Base-by-base conservation (phyloP, 2,888 invertebrate genomes). In the Nesidiocoris tenuis region DNA sequence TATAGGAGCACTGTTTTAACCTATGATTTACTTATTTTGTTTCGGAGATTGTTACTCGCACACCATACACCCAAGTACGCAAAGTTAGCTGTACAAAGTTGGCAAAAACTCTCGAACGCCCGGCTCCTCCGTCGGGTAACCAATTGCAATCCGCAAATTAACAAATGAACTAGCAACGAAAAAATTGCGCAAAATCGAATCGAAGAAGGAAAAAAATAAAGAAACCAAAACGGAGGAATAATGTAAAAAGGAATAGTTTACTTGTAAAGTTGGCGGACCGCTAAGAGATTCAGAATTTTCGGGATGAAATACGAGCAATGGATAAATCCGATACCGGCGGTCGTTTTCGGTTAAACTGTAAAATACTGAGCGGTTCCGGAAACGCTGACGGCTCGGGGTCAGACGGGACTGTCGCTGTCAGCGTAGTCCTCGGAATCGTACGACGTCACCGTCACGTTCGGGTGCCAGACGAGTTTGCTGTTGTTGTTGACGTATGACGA, bases 401-500 rank as follows among this genome's bases (percentile, higher is more conserved):
- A 78, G 25, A 79, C 75, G 17, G 79, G 77, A 63, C 79, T 78
- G 39, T 79, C 79, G 18, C 77, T 78, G 67, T 79, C 79, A 0
- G 77, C 77, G 64, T 79, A 79, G 70, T 79, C 79, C 19, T 76
- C 77, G 9, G 79, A 79, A 23, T 79, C 79, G 59, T 76, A 79
- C 0, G 78, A 25, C 17, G 79, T 76, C 17, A 79, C 75, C 16
- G 76, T 76, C 21, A 78, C 74, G 56, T 76, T 77, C 5, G 79
- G 79, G 25, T 77, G 63, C 77, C 79, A 79, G 61, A 68, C 68
- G 17, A 75, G 61, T 67, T 79, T 78, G 71, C 75, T 79, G 67
- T 80, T 80, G 70, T 79, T 79, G 65, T 79, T 79, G 17, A 77
- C 77, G 68, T 76, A 79, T 39, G 39, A 39, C 39, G 39, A 39